Percentiles rank a stretch among this genome's conserved stretches.
Evolutionary conservation across 2,888 invertebrate species (phyloP).

Genomic region (Mantis religiosa): DNA sequence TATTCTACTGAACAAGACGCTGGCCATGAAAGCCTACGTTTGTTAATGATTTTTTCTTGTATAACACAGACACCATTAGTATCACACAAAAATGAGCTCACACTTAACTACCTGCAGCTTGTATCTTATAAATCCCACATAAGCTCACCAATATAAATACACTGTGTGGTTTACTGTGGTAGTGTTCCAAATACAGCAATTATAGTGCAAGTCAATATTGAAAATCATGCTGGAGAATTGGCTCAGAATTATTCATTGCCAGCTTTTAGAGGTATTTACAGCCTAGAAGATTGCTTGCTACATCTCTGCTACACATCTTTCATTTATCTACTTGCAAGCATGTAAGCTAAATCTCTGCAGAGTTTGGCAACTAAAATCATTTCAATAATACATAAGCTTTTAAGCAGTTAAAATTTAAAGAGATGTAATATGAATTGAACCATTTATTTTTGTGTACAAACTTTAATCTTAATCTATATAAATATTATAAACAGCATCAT

Average conservation of each 20-base stretch:
- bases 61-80: neutral
- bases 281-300: neutral
- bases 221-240: neutral
- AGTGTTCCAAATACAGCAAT: neutral
- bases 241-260: neutral
- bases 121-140: neutral
- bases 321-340: neutral
- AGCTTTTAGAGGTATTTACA: neutral
- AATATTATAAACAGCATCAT: too few relatives aligned
- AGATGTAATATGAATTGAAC: too few relatives aligned
- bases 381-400: too few relatives aligned
- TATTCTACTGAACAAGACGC: too few relatives aligned
- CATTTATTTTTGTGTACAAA: too few relatives aligned
- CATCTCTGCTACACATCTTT: neutral
- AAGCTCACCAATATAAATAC: neutral
- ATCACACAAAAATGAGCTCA: neutral
- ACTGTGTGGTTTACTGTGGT: neutral
- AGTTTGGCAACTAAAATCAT: neutral
- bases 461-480: too few relatives aligned
- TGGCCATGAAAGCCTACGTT: too few relatives aligned
- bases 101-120: neutral
- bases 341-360: neutral
- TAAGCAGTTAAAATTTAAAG: too few relatives aligned
- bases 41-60: too few relatives aligned
- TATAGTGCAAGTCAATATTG: neutral